phyloP scores from a whole-genome alignment of 2,797 vertebrate genomes.

The Nannoperca obscura region DNA sequence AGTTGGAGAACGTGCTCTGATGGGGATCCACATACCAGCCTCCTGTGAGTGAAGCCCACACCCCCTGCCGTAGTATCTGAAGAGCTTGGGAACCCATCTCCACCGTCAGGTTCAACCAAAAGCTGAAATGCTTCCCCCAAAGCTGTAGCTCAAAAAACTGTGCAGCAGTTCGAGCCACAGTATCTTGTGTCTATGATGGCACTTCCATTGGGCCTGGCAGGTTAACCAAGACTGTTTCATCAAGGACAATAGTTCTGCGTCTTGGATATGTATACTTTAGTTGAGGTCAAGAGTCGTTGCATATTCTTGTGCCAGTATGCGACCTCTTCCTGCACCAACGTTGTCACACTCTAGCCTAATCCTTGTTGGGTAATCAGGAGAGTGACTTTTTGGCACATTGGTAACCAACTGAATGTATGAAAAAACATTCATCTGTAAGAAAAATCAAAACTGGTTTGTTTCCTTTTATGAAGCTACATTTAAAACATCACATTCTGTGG shows the following conservation, averaged over 20 bases:
- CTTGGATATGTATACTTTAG: conserved; percentile 67
- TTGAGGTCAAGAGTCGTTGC: conserved; percentile 71
- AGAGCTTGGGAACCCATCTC: conserved; percentile 93
- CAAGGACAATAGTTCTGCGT: conserved; percentile 70
- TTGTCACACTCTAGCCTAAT: conserved; percentile 66
- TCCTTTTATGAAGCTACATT: conserved; percentile 42
- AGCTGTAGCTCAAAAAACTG: conserved; percentile 74
- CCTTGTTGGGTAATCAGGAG: conserved; percentile 68
- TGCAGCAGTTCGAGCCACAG: conserved; percentile 76
- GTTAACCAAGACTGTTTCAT: conserved; percentile 75
- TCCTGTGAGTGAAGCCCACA: conserved; percentile 94
- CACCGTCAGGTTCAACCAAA: conserved; percentile 75
- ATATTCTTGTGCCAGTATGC: conserved; percentile 72
- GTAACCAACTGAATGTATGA: conserved; percentile 69
- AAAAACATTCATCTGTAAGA: conserved; percentile 82
- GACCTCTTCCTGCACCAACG: conserved; percentile 61
- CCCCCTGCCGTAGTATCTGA: conserved; percentile 93
- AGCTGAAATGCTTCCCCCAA: conserved; percentile 69
- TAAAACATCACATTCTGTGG: conserved; percentile 39
- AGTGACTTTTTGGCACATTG: conserved; percentile 84
- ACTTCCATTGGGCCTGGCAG: conserved; percentile 82
- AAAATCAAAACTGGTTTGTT: conserved; percentile 67
- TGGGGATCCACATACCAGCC: conserved; percentile 96
- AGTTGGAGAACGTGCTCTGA: conserved; percentile 95
- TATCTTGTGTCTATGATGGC: conserved; percentile 84